Conservation (phyloP, 2,113 vertebrate species). For the Suricata suricatta region DNA sequence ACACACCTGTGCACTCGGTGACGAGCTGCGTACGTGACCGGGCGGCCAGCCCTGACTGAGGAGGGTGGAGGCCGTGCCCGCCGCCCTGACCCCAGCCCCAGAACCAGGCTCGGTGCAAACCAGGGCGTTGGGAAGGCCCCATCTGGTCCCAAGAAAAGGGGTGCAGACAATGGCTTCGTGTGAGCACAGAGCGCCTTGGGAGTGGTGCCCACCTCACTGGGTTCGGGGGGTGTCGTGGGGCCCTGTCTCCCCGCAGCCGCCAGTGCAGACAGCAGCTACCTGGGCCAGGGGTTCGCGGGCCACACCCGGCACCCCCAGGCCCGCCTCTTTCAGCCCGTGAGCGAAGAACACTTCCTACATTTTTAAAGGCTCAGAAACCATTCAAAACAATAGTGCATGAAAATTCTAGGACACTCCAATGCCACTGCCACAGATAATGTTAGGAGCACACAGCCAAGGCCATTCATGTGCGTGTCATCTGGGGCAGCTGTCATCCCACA, state of each 20-base stretch:
- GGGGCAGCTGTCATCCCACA: neutral
- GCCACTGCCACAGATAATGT: neutral
- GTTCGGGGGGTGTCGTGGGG: neutral
- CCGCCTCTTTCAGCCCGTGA: neutral
- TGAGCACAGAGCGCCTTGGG: neutral
- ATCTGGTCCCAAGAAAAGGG: too few species aligned
- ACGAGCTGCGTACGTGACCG: rapidly evolving
- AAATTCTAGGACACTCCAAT: too few species aligned
- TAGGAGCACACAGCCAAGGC: rapidly evolving
- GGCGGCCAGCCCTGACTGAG: rapidly evolving
- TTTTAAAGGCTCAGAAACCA: neutral
- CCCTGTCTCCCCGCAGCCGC: neutral
- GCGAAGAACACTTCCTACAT: neutral
- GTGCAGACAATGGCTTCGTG: neutral
- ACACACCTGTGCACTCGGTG: rapidly evolving
- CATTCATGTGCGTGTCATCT: neutral
- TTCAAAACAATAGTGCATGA: neutral
- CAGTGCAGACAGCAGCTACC: rapidly evolving
- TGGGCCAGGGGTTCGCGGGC: rapidly evolving
- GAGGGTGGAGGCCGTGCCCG: rapidly evolving
- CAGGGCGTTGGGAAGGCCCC: neutral
- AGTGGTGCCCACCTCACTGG: neutral
- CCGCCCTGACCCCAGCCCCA: rapidly evolving
- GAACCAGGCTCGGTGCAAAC: neutral
- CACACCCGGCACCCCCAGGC: rapidly evolving